phyloP scores from a whole-genome alignment of 2,113 vertebrate genomes.

The Leptobrachium ailaonicum region DNA sequence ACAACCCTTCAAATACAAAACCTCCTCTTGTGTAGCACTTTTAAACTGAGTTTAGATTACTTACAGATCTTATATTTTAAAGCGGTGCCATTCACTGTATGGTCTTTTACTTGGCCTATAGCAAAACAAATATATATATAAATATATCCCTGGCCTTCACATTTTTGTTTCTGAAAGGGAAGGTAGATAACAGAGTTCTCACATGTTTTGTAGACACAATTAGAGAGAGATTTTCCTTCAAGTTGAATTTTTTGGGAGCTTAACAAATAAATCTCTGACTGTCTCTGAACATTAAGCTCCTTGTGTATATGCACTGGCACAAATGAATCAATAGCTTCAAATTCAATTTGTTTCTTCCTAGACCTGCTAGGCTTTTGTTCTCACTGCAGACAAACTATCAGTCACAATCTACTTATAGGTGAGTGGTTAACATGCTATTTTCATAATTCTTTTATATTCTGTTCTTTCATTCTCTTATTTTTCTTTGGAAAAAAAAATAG shows the following conservation, averaged over 20 bases:
- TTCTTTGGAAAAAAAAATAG: too few relatives aligned
- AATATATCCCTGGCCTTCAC: too few relatives aligned
- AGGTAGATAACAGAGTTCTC: too few relatives aligned
- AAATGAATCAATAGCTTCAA: conserved; percentile 8
- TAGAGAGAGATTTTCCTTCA: neutral
- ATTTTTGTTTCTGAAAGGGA: too few relatives aligned
- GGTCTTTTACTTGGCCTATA: too few relatives aligned
- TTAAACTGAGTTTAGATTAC: too few relatives aligned
- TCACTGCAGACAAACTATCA: neutral
- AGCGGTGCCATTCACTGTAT: too few relatives aligned
- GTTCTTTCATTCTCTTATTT: too few relatives aligned
- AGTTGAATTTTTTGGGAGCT: conserved; percentile 7
- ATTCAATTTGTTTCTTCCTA: neutral
- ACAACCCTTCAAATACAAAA: too few relatives aligned
- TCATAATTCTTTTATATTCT: neutral
- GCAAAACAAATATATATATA: too few relatives aligned
- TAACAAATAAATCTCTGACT: conserved; percentile 8
- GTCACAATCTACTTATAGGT: neutral
- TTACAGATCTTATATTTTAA: too few relatives aligned
- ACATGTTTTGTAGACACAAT: conserved; percentile 14
- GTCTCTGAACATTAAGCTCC: neutral
- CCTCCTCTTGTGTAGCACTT: too few relatives aligned
- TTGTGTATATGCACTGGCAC: neutral
- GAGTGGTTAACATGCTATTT: conserved; percentile 1
- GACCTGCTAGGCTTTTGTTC: conserved; percentile 3